Evolutionary conservation across 2,797 vertebrate genomes (phyloP), one percentile per base, ranked within the genome.

Genomic region (Rhinogobio ventralis): DNA sequence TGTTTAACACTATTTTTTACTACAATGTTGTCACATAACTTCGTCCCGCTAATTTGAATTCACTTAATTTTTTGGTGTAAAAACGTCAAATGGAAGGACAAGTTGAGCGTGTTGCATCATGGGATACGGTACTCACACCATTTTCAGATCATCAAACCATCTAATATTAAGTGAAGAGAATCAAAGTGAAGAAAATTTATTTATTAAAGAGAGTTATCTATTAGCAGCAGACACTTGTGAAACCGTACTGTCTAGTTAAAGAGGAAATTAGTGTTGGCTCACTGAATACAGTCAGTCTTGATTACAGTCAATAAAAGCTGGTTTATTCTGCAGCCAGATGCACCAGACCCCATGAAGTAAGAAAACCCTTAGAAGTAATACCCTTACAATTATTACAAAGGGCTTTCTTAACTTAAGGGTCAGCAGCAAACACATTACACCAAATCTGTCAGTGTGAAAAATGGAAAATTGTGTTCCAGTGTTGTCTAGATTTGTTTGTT

Each of bases 251-350:
- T 79, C 76, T 79, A 64, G 83, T 85, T 85, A 60, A 46, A 79
- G 53, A 85, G 67, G 74, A 85, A 71, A 79, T 85, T 64, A 85
- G 76, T 42, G 55, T 79, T 45, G 45, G 53, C 67, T 60, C 66
- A 60, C 39, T 79, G 67, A 84, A 49, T 77, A 76, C 72, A 72
- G 75, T 85, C 83, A 85, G 53, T 53, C 55, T 51, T 79, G 83
- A 85, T 79, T 79, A 85, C 11, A 28, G 76, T 79, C 42, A 79
- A 72, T 84, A 53, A 78, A 57, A 69, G 82, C 25, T 14, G 2
- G 4, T 68, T 84, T 60, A 71, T 84, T 84, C 81, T 77, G 36
- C 23, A 62, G 55, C 36, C 62, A 68, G 60, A 66, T 49, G 60
- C 76, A 79, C 42, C 60, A 79, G 78, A 67, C 19, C 62, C 11